These are phyloP conservation scores for Columba livia DNA, from an alignment of 2,113 vertebrate genomes.

Conservation along the genomic window DNA sequence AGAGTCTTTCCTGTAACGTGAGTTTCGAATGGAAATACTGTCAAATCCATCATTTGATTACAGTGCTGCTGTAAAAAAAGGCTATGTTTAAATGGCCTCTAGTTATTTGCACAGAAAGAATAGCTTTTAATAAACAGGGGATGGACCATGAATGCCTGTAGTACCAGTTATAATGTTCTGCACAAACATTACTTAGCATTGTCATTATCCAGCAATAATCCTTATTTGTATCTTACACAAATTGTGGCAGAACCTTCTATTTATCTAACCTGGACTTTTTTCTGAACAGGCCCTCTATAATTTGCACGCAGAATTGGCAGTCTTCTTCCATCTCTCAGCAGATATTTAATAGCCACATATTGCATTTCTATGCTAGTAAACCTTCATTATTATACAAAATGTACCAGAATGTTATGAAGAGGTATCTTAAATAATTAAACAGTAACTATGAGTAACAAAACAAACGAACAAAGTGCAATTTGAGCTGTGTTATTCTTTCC, in stretches of 20 bases:
- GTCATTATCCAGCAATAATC: not conserved
- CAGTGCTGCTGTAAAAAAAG: not conserved
- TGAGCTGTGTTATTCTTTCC: slow-evolving; percentile 35
- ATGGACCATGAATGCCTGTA: not conserved
- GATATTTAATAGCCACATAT: not conserved
- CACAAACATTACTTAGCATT: not conserved
- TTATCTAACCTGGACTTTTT: slow-evolving; percentile 13
- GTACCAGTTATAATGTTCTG: not conserved
- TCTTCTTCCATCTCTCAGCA: not conserved
- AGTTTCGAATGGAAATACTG: not conserved
- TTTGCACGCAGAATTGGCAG: not conserved
- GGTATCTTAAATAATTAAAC: slow-evolving; percentile 62
- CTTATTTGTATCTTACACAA: not conserved
- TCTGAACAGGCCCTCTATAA: not conserved
- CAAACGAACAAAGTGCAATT: slow-evolving; percentile 19
- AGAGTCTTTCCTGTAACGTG: not conserved
- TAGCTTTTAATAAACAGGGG: not conserved
- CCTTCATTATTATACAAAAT: slow-evolving; percentile 24
- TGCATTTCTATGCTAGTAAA: slow-evolving; percentile 19
- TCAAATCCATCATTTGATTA: not conserved
- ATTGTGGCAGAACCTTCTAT: slow-evolving; percentile 1
- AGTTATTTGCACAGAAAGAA: not conserved
- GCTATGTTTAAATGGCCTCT: not conserved
- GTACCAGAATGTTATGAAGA: slow-evolving; percentile 32
- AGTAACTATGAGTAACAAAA: slow-evolving; percentile 41